Evolutionary conservation across 23 tunicate species (phyloP).

Genomic region (Ciona savignyi): DNA sequence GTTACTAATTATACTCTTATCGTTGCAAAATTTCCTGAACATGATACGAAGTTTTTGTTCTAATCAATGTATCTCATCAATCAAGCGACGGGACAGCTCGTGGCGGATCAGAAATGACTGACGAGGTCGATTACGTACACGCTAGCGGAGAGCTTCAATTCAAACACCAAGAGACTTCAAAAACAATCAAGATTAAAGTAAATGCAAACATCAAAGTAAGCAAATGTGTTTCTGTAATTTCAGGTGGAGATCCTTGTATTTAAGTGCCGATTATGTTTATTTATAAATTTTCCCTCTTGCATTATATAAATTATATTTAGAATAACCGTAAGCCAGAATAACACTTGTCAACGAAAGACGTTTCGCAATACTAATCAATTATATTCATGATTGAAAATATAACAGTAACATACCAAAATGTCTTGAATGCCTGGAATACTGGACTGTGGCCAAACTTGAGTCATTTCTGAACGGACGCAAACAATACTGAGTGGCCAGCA

Average conservation of each 20-base stretch:
- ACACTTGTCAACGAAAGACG: too few species aligned
- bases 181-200: conserved; percentile 29
- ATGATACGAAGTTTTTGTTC: neutral
- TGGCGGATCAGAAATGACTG: conserved; percentile 16
- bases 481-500: neutral
- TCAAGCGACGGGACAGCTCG: conserved; percentile 60
- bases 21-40: too few species aligned
- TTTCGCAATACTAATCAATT: too few species aligned
- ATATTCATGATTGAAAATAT: too few species aligned
- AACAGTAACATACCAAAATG: too few species aligned
- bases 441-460: too few species aligned
- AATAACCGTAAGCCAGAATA: too few species aligned
- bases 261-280: too few species aligned
- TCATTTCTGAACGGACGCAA: neutral
- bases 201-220: conserved; percentile 30
- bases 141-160: conserved; percentile 34
- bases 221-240: neutral
- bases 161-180: conserved; percentile 64
- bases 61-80: neutral
- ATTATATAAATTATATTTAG: too few species aligned
- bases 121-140: conserved; percentile 28
- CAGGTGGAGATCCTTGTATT: neutral
- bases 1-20: too few species aligned
- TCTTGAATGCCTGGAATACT: too few species aligned
- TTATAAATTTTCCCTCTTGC: too few species aligned